Conservation (phyloP, 2,888 invertebrate species). For the Trachelus iudaicus region DNA sequence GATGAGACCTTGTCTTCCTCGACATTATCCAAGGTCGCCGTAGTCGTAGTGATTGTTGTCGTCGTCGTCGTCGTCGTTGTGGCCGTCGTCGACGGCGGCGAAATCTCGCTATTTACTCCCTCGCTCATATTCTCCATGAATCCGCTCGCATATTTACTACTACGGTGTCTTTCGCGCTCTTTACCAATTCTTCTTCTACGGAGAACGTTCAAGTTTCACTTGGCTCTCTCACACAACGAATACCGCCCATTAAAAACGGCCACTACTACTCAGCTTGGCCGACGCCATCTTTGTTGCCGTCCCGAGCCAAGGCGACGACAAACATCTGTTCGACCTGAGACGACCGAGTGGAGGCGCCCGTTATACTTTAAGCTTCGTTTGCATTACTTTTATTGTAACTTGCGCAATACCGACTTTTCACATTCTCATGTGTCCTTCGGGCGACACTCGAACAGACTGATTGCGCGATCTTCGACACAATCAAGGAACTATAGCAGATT, state of each 20-base stretch:
- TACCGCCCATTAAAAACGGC: slow-evolving; percentile 42
- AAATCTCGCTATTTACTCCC: slow-evolving; percentile 36
- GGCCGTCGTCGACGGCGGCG: slow-evolving; percentile 28
- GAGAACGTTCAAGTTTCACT: background rate
- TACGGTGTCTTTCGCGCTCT: background rate
- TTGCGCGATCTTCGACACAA: background rate
- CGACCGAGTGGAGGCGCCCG: background rate
- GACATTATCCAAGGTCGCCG: slow-evolving; percentile 40
- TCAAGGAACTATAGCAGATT: background rate
- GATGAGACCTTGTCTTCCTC: background rate
- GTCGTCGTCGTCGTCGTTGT: slow-evolving; percentile 10
- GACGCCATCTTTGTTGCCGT: slow-evolving; percentile 54
- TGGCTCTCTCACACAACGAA: background rate
- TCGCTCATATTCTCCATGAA: slow-evolving; percentile 39
- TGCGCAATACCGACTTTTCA: background rate
- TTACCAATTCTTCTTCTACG: background rate
- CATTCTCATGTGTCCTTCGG: background rate
- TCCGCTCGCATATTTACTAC: slow-evolving; percentile 25
- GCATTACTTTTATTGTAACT: background rate
- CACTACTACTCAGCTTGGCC: slow-evolving; percentile 41
- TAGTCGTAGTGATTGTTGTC: slow-evolving; percentile 26
- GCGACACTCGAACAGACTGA: background rate
- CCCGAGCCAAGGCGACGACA: slow-evolving; percentile 25
- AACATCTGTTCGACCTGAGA: slow-evolving; percentile 5
- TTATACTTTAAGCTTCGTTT: background rate